Evolutionary conservation across 1,140 invertebrate genomes (phyloP).

Genomic region (Caerostris darwini): DNA sequence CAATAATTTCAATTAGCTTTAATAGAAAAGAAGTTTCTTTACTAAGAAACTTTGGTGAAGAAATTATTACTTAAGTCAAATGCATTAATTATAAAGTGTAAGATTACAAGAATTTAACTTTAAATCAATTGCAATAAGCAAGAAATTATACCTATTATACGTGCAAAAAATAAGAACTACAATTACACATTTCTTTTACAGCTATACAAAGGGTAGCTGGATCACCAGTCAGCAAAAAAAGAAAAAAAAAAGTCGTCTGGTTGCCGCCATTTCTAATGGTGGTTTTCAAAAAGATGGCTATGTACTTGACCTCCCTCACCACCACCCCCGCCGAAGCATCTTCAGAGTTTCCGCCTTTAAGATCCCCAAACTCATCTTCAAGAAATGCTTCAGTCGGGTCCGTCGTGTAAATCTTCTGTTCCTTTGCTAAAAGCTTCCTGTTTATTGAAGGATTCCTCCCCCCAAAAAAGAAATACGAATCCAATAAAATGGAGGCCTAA

Average conservation of each 20-base stretch:
- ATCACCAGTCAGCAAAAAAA: not conserved
- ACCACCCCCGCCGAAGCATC: not conserved
- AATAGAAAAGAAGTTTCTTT: too few relatives aligned
- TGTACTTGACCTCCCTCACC: not conserved
- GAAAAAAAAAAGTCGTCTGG: not conserved
- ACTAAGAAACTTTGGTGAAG: too few relatives aligned
- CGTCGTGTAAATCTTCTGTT: constrained; percentile 56
- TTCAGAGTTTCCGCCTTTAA: not conserved
- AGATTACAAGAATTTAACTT: too few relatives aligned
- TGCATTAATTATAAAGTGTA: too few relatives aligned
- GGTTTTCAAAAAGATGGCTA: constrained; percentile 27
- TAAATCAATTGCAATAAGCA: too few relatives aligned
- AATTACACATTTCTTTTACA: not conserved
- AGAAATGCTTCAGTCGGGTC: not conserved
- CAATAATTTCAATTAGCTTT: too few relatives aligned
- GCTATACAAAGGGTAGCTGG: not conserved
- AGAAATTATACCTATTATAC: too few relatives aligned
- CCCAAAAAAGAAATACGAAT: constrained; percentile 24
- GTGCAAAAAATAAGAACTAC: too few relatives aligned
- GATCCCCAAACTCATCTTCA: constrained; percentile 17
- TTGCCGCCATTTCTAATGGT: constrained; percentile 58
- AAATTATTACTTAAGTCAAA: too few relatives aligned
- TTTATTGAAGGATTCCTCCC: constrained; percentile 62
- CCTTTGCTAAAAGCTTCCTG: constrained; percentile 56
- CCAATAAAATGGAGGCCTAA: not conserved